Percentiles rank a stretch among this genome's conserved stretches.
Evolutionary conservation across 2,888 invertebrate genomes (phyloP).

Genomic region (Calameuta idolon): DNA sequence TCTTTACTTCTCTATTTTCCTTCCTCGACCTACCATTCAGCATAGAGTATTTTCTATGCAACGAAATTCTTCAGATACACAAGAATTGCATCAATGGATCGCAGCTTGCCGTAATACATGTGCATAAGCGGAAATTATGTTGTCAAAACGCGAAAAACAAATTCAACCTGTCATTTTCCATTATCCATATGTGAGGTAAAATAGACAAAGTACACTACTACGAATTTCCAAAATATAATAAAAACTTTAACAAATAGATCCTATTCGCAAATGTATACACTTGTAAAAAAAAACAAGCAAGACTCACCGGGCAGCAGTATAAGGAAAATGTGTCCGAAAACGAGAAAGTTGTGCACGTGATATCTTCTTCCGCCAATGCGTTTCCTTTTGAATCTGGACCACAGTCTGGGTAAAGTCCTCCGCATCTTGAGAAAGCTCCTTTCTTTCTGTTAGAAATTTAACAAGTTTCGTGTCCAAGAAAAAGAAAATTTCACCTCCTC

Average conservation of each 20-base stretch:
- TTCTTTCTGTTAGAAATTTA: neutral
- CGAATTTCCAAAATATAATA: neutral
- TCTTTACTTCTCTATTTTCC: neutral
- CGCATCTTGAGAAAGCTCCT: constrained; percentile 7
- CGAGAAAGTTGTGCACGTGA: constrained; percentile 49
- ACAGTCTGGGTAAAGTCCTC: constrained; percentile 37
- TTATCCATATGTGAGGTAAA: neutral
- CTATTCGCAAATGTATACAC: neutral
- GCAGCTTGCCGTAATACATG: neutral
- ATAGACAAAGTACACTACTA: neutral
- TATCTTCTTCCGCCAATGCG: constrained; percentile 32
- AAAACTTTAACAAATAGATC: neutral
- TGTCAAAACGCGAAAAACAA: neutral
- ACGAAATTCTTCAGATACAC: neutral
- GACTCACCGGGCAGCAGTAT: constrained; percentile 42
- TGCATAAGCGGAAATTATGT: neutral
- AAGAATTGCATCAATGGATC: neutral
- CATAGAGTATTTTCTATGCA: neutral
- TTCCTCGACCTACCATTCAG: neutral
- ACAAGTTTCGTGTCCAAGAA: neutral
- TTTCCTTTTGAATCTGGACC: constrained; percentile 30
- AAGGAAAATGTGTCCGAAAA: constrained; percentile 42
- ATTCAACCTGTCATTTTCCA: neutral
- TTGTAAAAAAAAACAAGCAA: constrained; percentile 2
- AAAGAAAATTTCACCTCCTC: constrained; percentile 7